Base-by-base conservation (phyloP, 1,140 invertebrate genomes). In the Forficula auricularia region DNA sequence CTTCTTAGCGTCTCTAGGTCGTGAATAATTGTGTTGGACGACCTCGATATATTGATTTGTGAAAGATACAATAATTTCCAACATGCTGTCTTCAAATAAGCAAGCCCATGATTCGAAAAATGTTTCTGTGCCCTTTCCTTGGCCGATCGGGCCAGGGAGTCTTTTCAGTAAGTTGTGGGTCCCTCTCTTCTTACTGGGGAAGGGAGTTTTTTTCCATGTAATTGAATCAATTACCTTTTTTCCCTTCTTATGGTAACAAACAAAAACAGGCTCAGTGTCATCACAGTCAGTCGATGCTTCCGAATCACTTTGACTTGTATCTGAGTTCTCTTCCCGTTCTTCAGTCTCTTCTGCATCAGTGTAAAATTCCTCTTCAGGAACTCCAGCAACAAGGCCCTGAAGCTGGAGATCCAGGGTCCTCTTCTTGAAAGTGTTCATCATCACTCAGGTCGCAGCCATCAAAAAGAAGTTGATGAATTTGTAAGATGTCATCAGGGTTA, bases 1-100 rank as follows among this genome's bases (percentile, higher is more conserved):
- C n/a, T 51, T 58, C 33, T 59, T 67, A 13, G 40, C 44, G 35
- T 56, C 52, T 48, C 45, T 50, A 15, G 53, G 46, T 27, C 53
- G 48, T 37, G 40, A 42, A 40, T 52, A 57, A 45, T 47, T 44
- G 20, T 47, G 15, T 33, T 48, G 19, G 9, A 50, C 43, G 13
- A 32, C 30, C 16, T 33, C 40, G 15, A 54, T 50, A 10, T 55
- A 32, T 15, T 48, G 42, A 44, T 53, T 53, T 13, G 50, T 54
- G 22, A 19, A 47, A 14, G 46, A 16, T 16, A 52, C 49, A 35
- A 51, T 46, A n/a, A n/a, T n/a, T n/a, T n/a, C n/a, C n/a, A n/a
- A n/a, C n/a, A n/a, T n/a, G n/a, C n/a, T n/a, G n/a, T n/a, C n/a
- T n/a, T n/a, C n/a, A n/a, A n/a, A n/a, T n/a, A n/a, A n/a, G n/a